phyloP scores from a whole-genome alignment of 1,140 invertebrate genomes.

The Conus ventricosus region DNA sequence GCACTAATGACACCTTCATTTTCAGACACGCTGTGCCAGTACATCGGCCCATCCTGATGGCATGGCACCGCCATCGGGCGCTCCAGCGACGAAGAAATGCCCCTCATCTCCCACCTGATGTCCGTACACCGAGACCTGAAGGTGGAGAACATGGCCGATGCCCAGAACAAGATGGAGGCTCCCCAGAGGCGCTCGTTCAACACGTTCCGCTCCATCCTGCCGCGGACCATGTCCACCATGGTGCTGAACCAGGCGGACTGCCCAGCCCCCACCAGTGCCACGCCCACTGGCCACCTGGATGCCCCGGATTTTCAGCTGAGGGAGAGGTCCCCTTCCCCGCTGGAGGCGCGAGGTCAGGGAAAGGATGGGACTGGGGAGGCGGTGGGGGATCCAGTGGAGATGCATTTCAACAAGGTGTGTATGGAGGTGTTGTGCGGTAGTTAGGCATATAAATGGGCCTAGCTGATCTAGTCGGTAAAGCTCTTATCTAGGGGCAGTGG shows the following conservation, averaged over 20 bases:
- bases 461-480: too few species aligned
- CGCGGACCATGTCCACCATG: slow-evolving; percentile 91
- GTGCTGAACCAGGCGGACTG: slow-evolving; percentile 73
- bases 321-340: slow-evolving; percentile 75
- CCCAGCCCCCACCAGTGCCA: slow-evolving; percentile 32
- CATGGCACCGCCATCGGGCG: slow-evolving; percentile 89
- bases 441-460: too few species aligned
- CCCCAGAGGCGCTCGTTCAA: slow-evolving; percentile 72
- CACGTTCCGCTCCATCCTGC: slow-evolving; percentile 86
- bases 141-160: slow-evolving; percentile 72
- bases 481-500: too few species aligned
- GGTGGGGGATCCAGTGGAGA: slow-evolving; percentile 82
- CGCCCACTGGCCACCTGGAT: slow-evolving; percentile 29
- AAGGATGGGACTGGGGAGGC: background rate
- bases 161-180: slow-evolving; percentile 67
- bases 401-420: slow-evolving; percentile 88
- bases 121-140: slow-evolving; percentile 74
- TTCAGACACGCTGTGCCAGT: slow-evolving; percentile 85
- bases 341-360: background rate
- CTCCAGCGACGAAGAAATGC: slow-evolving; percentile 82
- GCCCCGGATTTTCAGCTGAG: slow-evolving; percentile 46
- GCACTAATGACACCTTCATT: background rate
- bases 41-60: slow-evolving; percentile 88
- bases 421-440: background rate
- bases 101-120: slow-evolving; percentile 87